Base-by-base conservation (phyloP, 37 sponge, comb jelly and placozoan genomes). In the Halisarca cf. caerulea region DNA sequence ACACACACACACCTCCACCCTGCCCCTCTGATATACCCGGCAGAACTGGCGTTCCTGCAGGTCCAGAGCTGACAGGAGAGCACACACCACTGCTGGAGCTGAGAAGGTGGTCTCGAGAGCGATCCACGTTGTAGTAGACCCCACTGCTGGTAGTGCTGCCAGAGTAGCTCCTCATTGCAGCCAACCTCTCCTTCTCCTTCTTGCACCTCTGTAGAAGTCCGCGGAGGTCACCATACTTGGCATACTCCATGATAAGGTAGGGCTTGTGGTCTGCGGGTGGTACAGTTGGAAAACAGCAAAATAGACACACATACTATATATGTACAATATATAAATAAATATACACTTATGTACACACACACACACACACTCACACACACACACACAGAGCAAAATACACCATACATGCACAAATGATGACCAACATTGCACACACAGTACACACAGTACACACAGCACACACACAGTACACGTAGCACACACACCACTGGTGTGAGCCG, bases 181-280 rank as follows among this genome's bases (percentile, higher is more conserved):
- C 80, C 78, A 2, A 74, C 83, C 24, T 30, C 20, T 44, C 1
- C 45, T 2, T 43, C 45, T 39, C 45, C 44, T 84, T 42, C 20
- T 80, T 57, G 80, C 91, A 91, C 57, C 73, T 30, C 34, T 59
- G 40, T 7, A 93, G 82, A 57, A 87, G 89, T 66, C 61, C 79
- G 0, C 73, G 60, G 33, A 93, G 70, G 57, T 80, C 86, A 9
- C 93, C 93, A 58, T 93, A 58, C 20, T 42, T 35, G 23, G 88
- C 87, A 78, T 68, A 93, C 80, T 93, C 93, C 57, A 93, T 57
- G 23, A 93, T 89, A 34, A 93, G 37, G 23, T 40, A 89, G 2
- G 83, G 53, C 9, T 80, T 79, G 0, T 79, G 72, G 27, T 60
- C 90, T 86, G 69, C 2, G 58, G n/a, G n/a, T n/a, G n/a, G n/a